Evolutionary conservation across 2,113 vertebrate species (phyloP).

Genomic region (Spea multiplicata): DNA sequence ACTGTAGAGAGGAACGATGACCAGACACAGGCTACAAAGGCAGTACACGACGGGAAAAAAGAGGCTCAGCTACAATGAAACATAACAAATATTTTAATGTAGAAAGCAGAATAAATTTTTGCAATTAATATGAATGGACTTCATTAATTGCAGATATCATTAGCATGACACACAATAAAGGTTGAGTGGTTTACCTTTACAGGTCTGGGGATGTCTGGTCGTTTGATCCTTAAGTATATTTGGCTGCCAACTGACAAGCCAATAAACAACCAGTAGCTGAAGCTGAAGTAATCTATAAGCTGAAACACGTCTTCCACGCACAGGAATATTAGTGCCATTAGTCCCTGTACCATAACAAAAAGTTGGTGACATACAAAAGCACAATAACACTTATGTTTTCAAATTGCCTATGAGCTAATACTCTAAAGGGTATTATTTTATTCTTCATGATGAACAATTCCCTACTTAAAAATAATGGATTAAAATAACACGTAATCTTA

Average conservation of each 20-base stretch:
- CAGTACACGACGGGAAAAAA: slow-evolving; percentile 78
- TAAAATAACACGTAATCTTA: too few species aligned
- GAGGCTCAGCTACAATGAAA: slow-evolving; percentile 64
- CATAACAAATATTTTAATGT: not conserved
- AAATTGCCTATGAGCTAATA: not conserved
- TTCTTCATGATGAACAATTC: too few species aligned
- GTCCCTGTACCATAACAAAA: slow-evolving; percentile 59
- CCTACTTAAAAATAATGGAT: too few species aligned
- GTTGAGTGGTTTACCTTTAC: slow-evolving; percentile 40
- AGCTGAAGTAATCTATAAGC: slow-evolving; percentile 80
- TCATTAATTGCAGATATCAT: too few species aligned
- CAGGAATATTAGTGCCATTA: slow-evolving; percentile 70
- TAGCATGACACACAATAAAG: too few species aligned
- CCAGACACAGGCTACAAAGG: slow-evolving; percentile 71
- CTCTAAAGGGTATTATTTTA: too few species aligned
- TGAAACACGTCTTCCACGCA: slow-evolving; percentile 73
- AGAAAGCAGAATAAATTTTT: not conserved
- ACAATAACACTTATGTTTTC: too few species aligned
- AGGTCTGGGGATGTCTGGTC: slow-evolving; percentile 62
- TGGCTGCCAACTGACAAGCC: slow-evolving; percentile 73
- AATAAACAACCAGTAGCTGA: slow-evolving; percentile 80
- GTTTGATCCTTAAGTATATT: slow-evolving; percentile 72
- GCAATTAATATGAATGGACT: too few species aligned
- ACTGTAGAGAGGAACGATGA: slow-evolving; percentile 71
- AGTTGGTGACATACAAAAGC: not conserved